phyloP scores from a whole-genome alignment of 2,888 invertebrate species.

The Eustalomyia histrio region DNA sequence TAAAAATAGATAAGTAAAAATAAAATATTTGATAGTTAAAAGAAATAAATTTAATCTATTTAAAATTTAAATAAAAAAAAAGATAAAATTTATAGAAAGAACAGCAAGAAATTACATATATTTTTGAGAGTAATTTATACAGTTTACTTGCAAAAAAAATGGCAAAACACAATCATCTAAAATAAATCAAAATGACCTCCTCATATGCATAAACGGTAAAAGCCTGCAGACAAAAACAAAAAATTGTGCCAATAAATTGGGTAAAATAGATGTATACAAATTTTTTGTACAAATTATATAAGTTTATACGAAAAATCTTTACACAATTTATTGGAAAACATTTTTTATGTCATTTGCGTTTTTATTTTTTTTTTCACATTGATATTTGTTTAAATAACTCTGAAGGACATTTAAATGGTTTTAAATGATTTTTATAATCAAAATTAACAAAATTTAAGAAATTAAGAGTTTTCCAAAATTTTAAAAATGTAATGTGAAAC shows the following conservation, averaged over 20 bases:
- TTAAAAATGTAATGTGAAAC: too few relatives aligned
- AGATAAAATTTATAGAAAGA: conserved; percentile 30
- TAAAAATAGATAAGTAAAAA: background rate
- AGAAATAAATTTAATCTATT: conserved; percentile 11
- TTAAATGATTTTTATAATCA: too few relatives aligned
- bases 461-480: too few relatives aligned
- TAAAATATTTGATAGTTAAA: background rate
- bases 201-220: background rate
- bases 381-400: background rate
- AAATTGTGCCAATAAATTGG: background rate
- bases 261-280: too few relatives aligned
- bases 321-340: too few relatives aligned
- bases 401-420: too few relatives aligned
- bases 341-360: background rate
- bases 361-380: background rate
- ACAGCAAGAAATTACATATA: conserved; percentile 57
- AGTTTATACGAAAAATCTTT: too few relatives aligned
- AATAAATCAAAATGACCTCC: conserved; percentile 27
- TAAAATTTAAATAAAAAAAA: conserved; percentile 27
- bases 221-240: background rate
- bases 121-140: conserved; percentile 66
- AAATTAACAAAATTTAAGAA: too few relatives aligned
- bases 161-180: conserved; percentile 53
- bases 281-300: too few relatives aligned
- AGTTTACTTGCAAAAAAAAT: conserved; percentile 60